Evolutionary conservation across 2,113 vertebrate species (phyloP).

Genomic region (Pristiophorus japonicus): DNA sequence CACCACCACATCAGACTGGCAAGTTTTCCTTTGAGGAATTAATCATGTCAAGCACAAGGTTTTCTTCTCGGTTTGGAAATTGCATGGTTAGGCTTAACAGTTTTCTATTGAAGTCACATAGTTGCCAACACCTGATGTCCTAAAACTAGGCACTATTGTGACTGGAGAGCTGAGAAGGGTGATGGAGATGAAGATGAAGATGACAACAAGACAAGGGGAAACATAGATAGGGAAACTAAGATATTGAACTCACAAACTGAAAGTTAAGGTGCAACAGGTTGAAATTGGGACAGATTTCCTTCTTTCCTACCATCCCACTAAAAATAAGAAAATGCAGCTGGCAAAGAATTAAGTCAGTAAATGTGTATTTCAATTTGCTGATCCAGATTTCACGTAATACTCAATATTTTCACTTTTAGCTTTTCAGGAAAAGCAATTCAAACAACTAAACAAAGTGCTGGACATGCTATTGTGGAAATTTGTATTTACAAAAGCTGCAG

Average conservation of each 20-base stretch:
- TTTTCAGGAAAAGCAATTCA: not conserved
- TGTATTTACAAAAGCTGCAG: not conserved
- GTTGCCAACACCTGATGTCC: not conserved
- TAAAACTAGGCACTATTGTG: not conserved
- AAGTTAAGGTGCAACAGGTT: not conserved
- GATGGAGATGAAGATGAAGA: not conserved
- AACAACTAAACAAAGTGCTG: not conserved
- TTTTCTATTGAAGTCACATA: not conserved
- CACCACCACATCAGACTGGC: not conserved
- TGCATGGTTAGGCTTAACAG: not conserved
- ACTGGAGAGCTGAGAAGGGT: not conserved
- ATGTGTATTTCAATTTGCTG: not conserved
- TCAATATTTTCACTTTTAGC: not conserved
- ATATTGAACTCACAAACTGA: not conserved
- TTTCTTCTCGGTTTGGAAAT: not conserved
- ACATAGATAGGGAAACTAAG: not conserved
- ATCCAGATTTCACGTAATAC: not conserved
- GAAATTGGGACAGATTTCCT: not conserved
- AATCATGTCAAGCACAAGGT: not conserved
- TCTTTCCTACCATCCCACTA: not conserved
- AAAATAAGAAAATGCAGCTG: not conserved
- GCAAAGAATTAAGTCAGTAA: not conserved
- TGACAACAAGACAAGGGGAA: not conserved
- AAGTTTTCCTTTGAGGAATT: not conserved
- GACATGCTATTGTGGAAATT: not conserved